These are phyloP conservation scores for Nomada goodeniana DNA, from an alignment of 2,888 invertebrate genomes.

Conservation along the genomic window DNA sequence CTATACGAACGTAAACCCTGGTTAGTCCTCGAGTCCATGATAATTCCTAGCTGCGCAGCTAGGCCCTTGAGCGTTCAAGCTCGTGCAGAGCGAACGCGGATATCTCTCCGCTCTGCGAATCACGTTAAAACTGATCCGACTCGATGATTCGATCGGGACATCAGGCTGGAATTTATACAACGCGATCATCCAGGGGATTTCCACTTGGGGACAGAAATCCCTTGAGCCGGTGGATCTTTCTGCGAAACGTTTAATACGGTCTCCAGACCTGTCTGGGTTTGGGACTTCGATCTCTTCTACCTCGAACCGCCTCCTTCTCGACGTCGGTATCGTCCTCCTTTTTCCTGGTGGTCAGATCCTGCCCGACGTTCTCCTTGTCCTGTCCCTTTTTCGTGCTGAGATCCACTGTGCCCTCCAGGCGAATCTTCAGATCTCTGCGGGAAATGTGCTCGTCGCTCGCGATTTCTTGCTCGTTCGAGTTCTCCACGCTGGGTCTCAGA, in stretches of 20 bases:
- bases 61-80: neutral
- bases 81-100: neutral
- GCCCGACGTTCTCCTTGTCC: constrained; percentile 82
- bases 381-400: constrained; percentile 80
- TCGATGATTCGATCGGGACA: constrained; percentile 11
- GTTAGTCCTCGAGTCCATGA: constrained; percentile 83
- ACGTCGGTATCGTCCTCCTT: constrained; percentile 78
- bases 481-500: constrained; percentile 79
- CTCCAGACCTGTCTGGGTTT: constrained; percentile 83
- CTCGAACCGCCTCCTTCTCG: constrained; percentile 76
- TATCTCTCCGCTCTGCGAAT: neutral
- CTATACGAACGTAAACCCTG: constrained; percentile 82
- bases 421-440: constrained; percentile 77
- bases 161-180: constrained; percentile 22
- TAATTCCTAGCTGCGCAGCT: constrained; percentile 45
- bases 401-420: constrained; percentile 82
- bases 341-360: constrained; percentile 79
- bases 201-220: constrained; percentile 1
- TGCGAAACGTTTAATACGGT: constrained; percentile 75
- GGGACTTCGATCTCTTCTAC: constrained; percentile 80
- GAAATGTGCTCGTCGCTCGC: constrained; percentile 69
- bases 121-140: constrained; percentile 7
- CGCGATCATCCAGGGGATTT: neutral
- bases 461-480: constrained; percentile 77
- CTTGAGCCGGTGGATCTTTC: neutral